Evolutionary conservation across 2,888 invertebrate genomes (phyloP), one percentile per base, ranked within the genome.

Genomic region (Melanargia galathea): DNA sequence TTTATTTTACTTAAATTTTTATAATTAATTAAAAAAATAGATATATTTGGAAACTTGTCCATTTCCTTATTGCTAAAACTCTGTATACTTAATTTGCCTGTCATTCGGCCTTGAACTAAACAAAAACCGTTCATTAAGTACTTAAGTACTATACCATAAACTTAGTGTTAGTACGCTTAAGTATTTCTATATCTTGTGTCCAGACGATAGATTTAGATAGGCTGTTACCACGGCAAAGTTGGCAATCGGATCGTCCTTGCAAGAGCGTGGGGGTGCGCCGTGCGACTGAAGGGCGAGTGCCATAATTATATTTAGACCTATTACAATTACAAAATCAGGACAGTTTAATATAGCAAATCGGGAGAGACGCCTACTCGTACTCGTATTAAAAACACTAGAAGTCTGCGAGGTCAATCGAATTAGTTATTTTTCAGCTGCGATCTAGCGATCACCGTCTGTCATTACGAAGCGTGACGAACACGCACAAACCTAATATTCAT

Each of bases 91-190:
- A 10, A n/a, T 40, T n/a, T 13, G 43, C 18, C 16, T 16, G 45
- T 46, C 22, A 16, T 10, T 51, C 4, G 30, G 11, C 26, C 51
- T 51, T 33, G 33, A 51, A 30, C 18, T 49, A n/a, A n/a, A 26
- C 26, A 51, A 51, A 51, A 48, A 48, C 24, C 16, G 16, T 49
- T 49, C 30, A 51, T 51, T 33, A 30, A 51, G 16, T 26, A 5
- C 5, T n/a, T n/a, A n/a, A n/a, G n/a, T n/a, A n/a, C n/a, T n/a
- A n/a, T n/a, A n/a, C n/a, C n/a, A n/a, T n/a, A n/a, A n/a, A n/a
- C n/a, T n/a, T n/a, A n/a, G n/a, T n/a, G n/a, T n/a, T n/a, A n/a
- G n/a, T n/a, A 16, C 30, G 18, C 18, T 30, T 10, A 8, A 51
- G 30, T 51, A 33, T 30, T 22, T 26, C 16, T 16, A 10, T 18